These are phyloP conservation scores for Drosophila pruinosa DNA, from an alignment of 1,140 invertebrate species.

Conservation along the genomic window DNA sequence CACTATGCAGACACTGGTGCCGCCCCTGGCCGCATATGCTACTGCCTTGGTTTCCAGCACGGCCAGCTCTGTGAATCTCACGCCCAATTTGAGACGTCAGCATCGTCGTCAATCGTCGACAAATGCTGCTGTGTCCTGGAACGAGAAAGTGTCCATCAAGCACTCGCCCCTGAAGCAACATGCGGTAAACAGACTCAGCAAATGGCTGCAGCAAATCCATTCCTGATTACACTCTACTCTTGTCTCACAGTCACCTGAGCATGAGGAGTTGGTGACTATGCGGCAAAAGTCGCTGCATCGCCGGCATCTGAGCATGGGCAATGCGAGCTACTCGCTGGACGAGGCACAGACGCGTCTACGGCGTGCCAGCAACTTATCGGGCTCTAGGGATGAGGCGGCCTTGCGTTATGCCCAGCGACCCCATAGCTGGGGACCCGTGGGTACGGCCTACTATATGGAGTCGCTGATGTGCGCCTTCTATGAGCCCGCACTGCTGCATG, in stretches of 20 bases:
- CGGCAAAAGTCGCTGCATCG: slow-evolving; percentile 72
- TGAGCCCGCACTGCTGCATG: slow-evolving; percentile 78
- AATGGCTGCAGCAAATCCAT: not conserved
- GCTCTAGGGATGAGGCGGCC: slow-evolving; percentile 50
- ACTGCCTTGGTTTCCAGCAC: slow-evolving; percentile 50
- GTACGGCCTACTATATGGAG: slow-evolving; percentile 78
- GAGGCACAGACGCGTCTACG: slow-evolving; percentile 48
- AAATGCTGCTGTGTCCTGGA: slow-evolving; percentile 81
- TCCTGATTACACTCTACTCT: not conserved
- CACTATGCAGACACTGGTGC: slow-evolving; percentile 48
- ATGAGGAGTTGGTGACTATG: slow-evolving; percentile 67
- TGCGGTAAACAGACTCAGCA: slow-evolving; percentile 42
- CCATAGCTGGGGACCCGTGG: slow-evolving; percentile 80
- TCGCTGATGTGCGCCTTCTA: slow-evolving; percentile 77
- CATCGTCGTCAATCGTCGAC: slow-evolving; percentile 79
- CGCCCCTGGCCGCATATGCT: slow-evolving; percentile 56
- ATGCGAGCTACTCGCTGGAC: slow-evolving; percentile 72
- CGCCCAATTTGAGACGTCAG: slow-evolving; percentile 51
- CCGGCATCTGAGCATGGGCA: slow-evolving; percentile 74
- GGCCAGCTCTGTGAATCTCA: slow-evolving; percentile 54
- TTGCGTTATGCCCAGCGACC: slow-evolving; percentile 62
- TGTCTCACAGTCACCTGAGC: slow-evolving; percentile 48
- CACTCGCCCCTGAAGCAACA: slow-evolving; percentile 60
- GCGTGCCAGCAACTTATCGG: slow-evolving; percentile 56
- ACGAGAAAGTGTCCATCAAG: slow-evolving; percentile 78